Evolutionary conservation across 2,113 vertebrate species (phyloP).

Genomic region (Gavialis gangeticus): DNA sequence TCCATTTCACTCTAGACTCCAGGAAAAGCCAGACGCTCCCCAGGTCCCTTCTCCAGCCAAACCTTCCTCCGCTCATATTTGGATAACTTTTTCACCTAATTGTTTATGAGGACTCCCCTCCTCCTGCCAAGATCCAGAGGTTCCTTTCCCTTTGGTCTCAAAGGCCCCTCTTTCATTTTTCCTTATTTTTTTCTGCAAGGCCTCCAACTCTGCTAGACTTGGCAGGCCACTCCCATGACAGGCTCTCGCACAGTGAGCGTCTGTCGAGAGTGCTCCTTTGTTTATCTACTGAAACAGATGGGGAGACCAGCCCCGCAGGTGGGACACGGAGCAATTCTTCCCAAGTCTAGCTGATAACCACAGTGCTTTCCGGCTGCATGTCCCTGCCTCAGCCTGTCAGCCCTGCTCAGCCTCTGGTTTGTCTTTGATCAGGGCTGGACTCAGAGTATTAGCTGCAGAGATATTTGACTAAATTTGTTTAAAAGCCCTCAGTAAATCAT

Average conservation of each 20-base stretch:
- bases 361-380: not conserved
- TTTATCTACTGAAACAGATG: not conserved
- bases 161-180: slow-evolving; percentile 1
- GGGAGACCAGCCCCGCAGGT: not conserved
- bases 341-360: rapidly evolving
- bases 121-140: slow-evolving; percentile 49
- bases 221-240: not conserved
- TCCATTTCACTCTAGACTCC: not conserved
- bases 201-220: slow-evolving; percentile 29
- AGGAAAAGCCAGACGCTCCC: not conserved
- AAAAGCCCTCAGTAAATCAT: not conserved
- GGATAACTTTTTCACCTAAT: slow-evolving; percentile 64
- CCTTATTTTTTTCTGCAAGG: slow-evolving; percentile 15
- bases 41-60: not conserved
- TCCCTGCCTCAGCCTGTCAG: not conserved
- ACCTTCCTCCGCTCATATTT: slow-evolving; percentile 56
- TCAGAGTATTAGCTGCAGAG: rapidly evolving
- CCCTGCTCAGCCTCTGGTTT: not conserved
- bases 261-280: not conserved
- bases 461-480: not conserved
- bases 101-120: slow-evolving; percentile 55
- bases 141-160: slow-evolving; percentile 14
- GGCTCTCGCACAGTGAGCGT: not conserved
- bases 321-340: not conserved
- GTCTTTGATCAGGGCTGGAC: not conserved